Conservation (phyloP, 2,888 invertebrate genomes). For the Emmelina monodactyla region DNA sequence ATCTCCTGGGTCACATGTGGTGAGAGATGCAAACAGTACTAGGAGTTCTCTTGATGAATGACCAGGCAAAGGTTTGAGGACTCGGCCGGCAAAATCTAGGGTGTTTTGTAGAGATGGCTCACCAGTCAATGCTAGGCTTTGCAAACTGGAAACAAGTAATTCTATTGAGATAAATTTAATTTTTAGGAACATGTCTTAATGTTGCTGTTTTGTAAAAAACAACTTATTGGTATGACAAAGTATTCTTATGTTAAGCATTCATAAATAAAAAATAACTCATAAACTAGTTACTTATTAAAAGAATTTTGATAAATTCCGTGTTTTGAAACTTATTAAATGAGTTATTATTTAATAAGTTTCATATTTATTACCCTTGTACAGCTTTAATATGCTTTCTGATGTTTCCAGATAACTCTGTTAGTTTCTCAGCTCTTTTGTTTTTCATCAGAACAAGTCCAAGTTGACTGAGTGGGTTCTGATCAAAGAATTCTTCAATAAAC, state of each 20-base stretch:
- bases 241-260: no score
- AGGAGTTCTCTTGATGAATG: conserved; percentile 96
- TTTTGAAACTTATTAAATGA: no score
- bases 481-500: conserved; percentile 97
- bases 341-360: no score
- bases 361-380: conserved; percentile 65
- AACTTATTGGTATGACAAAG: no score
- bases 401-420: conserved; percentile 90
- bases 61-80: conserved; percentile 86
- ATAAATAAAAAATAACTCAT: no score
- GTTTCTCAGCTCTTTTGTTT: conserved; percentile 93
- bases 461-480: conserved; percentile 98
- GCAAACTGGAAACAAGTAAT: conserved; percentile 55
- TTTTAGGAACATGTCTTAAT: no score
- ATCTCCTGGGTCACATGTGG: conserved; percentile 96
- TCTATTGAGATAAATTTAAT: no score
- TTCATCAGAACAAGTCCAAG: conserved; percentile 90
- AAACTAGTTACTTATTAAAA: no score
- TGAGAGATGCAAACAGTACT: conserved; percentile 90
- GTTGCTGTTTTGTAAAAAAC: no score
- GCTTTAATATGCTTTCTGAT: conserved; percentile 80
- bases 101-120: conserved; percentile 98
- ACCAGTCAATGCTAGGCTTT: conserved; percentile 76
- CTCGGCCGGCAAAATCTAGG: conserved; percentile 84
- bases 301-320: no score